phyloP scores from a whole-genome alignment of 2,113 vertebrate genomes.

The Stictonetta naevosa region DNA sequence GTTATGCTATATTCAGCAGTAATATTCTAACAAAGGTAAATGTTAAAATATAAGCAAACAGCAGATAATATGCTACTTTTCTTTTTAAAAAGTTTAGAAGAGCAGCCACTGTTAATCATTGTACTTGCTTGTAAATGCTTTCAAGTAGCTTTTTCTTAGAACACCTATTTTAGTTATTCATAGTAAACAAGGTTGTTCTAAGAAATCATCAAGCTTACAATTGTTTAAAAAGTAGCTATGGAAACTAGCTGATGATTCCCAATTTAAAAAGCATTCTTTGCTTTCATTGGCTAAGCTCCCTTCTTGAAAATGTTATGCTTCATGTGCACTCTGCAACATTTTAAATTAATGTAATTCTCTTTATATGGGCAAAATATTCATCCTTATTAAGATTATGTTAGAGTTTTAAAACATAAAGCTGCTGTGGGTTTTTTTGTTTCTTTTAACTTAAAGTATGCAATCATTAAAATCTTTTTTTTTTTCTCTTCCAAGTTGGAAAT shows the following conservation, averaged over 20 bases:
- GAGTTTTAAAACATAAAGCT: not conserved
- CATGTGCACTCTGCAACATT: not conserved
- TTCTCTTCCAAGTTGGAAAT: not conserved
- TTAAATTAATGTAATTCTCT: slow-evolving; percentile 40
- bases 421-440: not conserved
- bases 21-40: not conserved
- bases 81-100: not conserved
- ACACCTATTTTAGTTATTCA: not conserved
- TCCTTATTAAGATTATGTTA: not conserved
- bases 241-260: slow-evolving; percentile 25
- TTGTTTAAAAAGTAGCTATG: slow-evolving; percentile 50
- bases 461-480: not conserved
- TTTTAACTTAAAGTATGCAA: not conserved
- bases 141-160: not conserved
- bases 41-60: not conserved
- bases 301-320: slow-evolving; percentile 4
- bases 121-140: not conserved
- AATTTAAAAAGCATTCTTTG: slow-evolving; percentile 21
- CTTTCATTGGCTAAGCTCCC: slow-evolving; percentile 51
- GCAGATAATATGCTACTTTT: not conserved
- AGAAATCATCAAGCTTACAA: not conserved
- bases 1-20: not conserved
- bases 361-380: slow-evolving; percentile 36
- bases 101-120: not conserved
- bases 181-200: slow-evolving; percentile 21